Evolutionary conservation across 2,797 vertebrate genomes (phyloP), one percentile per base, ranked within the genome.

Genomic region (Podarcis siculus): DNA sequence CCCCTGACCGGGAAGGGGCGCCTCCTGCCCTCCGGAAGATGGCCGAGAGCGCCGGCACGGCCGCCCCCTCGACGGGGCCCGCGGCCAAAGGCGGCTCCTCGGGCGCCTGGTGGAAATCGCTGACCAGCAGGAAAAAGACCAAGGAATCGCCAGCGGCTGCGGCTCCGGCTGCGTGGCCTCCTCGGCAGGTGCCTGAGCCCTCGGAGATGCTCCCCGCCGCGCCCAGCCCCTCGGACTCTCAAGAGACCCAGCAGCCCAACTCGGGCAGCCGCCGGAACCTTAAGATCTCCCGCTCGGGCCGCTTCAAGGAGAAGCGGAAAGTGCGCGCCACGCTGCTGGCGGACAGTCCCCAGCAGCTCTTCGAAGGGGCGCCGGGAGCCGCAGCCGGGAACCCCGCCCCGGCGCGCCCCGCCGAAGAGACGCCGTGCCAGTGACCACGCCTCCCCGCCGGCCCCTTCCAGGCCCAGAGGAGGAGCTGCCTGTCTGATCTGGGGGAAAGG

Each of bases 221-320:
- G 1, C 79, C 95, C 32, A 83, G 87, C 58, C 35, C 91, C 13
- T 69, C 78, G 6, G 96, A 94, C 86, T 91, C 91, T 10, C 93
- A 23, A 83, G 97, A 97, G 83, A 91, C 92, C 39, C 95, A 93
- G 92, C 93, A 93, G 25, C 21, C 86, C 88, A 82, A 66, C 61
- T 83, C 94, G 67, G 2, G 96, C 97, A 98, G 95, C 92, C 97
- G 98, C 58, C 97, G 98, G 89, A 98, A 98, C 90, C 96, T 99
- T 92, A 98, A 97, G 23, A 97, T 99, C 83, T 99, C 98, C 0
- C 98, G 98, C 80, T 99, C 98, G 0, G 98, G 98, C 3, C 98
- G 98, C 69, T 99, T 98, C 93, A 99, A 98, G 90, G 98, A 98
- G 95, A 98, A 98, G 95, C 95, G 97, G 90, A 98, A 94, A 94